These are phyloP conservation scores for Sphaeramia orbicularis DNA, from an alignment of 2,797 vertebrate species.

Conservation along the genomic window DNA sequence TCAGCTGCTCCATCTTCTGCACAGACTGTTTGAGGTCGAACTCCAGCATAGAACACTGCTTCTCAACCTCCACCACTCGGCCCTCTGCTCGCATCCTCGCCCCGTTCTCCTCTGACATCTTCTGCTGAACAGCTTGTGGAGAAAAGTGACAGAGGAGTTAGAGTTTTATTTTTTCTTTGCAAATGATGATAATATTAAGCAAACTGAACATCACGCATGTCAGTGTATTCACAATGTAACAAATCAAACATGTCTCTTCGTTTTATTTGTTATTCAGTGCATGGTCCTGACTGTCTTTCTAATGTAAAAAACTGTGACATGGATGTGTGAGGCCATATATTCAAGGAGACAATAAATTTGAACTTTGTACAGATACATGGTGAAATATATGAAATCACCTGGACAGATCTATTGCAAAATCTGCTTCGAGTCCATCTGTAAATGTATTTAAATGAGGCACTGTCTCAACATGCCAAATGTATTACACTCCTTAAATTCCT, in stretches of 20 bases:
- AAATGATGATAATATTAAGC: neutral
- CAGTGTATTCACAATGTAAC: neutral
- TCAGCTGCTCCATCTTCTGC: conserved; percentile 96
- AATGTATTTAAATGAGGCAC: conserved; percentile 42
- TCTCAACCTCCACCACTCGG: conserved; percentile 94
- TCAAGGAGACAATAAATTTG: conserved; percentile 1
- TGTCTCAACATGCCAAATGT: conserved; percentile 59
- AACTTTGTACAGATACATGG: too few species aligned
- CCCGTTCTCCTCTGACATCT: conserved; percentile 93
- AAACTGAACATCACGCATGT: neutral
- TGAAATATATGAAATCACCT: conserved; percentile 13
- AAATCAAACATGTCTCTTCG: neutral
- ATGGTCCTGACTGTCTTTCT: neutral
- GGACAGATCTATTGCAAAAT: conserved; percentile 10
- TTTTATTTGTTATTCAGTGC: neutral
- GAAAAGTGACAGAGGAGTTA: neutral
- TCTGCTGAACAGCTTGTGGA: conserved; percentile 93
- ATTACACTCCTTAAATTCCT: conserved; percentile 58
- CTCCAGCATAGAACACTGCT: conserved; percentile 98
- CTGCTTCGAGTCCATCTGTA: conserved; percentile 30
- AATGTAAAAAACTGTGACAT: neutral
- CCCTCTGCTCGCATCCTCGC: conserved; percentile 94
- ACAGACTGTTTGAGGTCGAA: conserved; percentile 98
- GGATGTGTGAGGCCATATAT: neutral
- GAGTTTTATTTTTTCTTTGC: neutral